Base-by-base conservation (phyloP, 2,888 invertebrate species). In the Lasioglossum vierecki region DNA sequence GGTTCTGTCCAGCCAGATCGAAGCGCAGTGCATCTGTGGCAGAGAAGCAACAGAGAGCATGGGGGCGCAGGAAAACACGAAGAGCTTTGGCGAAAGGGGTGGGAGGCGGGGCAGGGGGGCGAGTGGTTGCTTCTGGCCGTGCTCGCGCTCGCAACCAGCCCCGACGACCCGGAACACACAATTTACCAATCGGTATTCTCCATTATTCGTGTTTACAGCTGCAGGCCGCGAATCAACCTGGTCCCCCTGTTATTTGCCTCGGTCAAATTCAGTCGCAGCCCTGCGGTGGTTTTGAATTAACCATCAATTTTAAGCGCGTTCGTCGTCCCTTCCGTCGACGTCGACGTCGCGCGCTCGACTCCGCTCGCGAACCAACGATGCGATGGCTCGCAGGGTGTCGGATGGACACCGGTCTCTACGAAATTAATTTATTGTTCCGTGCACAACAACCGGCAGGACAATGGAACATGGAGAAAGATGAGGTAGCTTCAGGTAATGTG, bases 121-220 rank as follows among this genome's bases (percentile, higher is more conserved):
- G 13, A 35, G 26, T 2, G 4, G 41, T 39, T 39, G 66, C 57
- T 57, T n/a, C 57, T 57, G 13, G 63, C 60, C 39, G 57, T 9
- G 75, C 63, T 63, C 63, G 63, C 70, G 85, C 44, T 81, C 79
- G 74, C 74, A 81, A 77, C 86, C 83, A 82, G 68, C 85, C 87
- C 70, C 84, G 88, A 87, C 88, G 82, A 88, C 86, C 89, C 88
- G 89, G 79, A 86, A 92, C 92, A 91, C 91, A 92, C 92, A 92
- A 93, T 93, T 93, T 93, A 91, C 93, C 93, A 93, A 93, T 93
- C 92, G 92, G 92, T 92, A 92, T 91, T 92, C 92, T 92, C 93
- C 91, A 93, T 93, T 93, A 93, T 93, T 93, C 92, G 91, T 93
- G 93, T 93, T 93, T 93, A 93, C 93, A 93, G 92, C 92, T 91